phyloP scores from a whole-genome alignment of 1,140 invertebrate genomes.

The Contarinia nasturtii region DNA sequence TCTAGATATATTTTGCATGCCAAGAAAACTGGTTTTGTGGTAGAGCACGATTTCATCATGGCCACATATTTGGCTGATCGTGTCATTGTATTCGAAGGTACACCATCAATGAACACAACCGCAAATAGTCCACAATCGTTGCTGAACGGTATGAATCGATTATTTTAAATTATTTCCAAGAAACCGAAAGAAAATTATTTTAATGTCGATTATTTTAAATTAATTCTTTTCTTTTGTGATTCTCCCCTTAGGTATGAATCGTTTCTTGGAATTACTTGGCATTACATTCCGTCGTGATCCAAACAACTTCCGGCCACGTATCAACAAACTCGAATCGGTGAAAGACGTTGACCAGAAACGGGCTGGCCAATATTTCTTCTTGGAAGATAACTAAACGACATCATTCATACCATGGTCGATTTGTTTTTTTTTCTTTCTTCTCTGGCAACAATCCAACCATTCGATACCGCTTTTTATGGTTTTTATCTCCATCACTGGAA shows the following conservation, averaged over 20 bases:
- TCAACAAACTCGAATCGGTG: slow-evolving; percentile 92
- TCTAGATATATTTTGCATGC: slow-evolving; percentile 92
- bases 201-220: too few relatives aligned
- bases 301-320: slow-evolving; percentile 94
- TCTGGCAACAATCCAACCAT: too few relatives aligned
- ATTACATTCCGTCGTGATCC: slow-evolving; percentile 98
- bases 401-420: too few relatives aligned
- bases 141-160: slow-evolving; percentile 95
- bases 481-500: too few relatives aligned
- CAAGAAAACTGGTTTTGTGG: slow-evolving; percentile 98
- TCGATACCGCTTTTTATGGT: too few relatives aligned
- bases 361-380: slow-evolving; percentile 95
- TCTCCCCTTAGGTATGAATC: too few relatives aligned
- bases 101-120: slow-evolving; percentile 67
- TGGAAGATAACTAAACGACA: slow-evolving; percentile 49
- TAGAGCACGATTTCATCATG: slow-evolving; percentile 99
- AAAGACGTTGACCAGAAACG: slow-evolving; percentile 97
- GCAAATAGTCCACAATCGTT: slow-evolving; percentile 88
- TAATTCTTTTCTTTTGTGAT: too few relatives aligned
- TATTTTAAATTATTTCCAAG: too few relatives aligned
- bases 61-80: slow-evolving; percentile 97
- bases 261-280: slow-evolving; percentile 87
- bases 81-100: slow-evolving; percentile 96
- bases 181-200: too few relatives aligned
- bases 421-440: too few relatives aligned